phyloP scores from a whole-genome alignment of 2,797 vertebrate genomes.

The Danio tinwini region DNA sequence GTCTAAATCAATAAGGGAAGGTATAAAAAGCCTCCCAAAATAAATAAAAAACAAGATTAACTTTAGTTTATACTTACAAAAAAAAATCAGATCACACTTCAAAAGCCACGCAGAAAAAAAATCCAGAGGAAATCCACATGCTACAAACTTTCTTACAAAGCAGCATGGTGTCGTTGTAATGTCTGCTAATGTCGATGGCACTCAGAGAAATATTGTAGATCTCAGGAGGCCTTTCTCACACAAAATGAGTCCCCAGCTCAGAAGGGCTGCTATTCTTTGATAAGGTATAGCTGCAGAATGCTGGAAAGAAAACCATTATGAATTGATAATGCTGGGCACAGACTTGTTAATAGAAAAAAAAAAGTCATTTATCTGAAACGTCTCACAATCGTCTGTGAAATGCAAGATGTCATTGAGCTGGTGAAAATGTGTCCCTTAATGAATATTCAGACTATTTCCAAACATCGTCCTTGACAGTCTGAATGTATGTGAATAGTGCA shows the following conservation, averaged over 20 bases:
- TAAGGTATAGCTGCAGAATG: constrained; percentile 76
- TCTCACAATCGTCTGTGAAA: constrained; percentile 77
- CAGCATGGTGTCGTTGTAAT: constrained; percentile 14
- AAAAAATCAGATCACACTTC: not conserved
- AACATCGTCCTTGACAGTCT: constrained; percentile 76
- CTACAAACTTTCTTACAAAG: not conserved
- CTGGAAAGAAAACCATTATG: constrained; percentile 76
- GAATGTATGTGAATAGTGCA: constrained; percentile 75
- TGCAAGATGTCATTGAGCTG: constrained; percentile 76
- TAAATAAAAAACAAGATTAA: not conserved
- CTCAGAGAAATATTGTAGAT: constrained; percentile 51
- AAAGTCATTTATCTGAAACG: constrained; percentile 77
- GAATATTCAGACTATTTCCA: constrained; percentile 71
- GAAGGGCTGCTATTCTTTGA: constrained; percentile 77
- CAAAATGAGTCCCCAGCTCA: constrained; percentile 70
- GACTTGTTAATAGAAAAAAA: constrained; percentile 77
- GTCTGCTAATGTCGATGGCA: constrained; percentile 32
- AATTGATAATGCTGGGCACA: constrained; percentile 77
- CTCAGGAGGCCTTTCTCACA: constrained; percentile 58
- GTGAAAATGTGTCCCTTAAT: constrained; percentile 77
- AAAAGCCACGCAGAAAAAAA: not conserved
- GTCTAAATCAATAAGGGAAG: constrained; percentile 3
- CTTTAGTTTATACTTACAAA: not conserved
- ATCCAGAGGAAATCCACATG: not conserved
- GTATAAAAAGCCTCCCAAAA: constrained; percentile 8